Conservation (phyloP, 2,113 vertebrate genomes). For the Atherinomorus stipes region DNA sequence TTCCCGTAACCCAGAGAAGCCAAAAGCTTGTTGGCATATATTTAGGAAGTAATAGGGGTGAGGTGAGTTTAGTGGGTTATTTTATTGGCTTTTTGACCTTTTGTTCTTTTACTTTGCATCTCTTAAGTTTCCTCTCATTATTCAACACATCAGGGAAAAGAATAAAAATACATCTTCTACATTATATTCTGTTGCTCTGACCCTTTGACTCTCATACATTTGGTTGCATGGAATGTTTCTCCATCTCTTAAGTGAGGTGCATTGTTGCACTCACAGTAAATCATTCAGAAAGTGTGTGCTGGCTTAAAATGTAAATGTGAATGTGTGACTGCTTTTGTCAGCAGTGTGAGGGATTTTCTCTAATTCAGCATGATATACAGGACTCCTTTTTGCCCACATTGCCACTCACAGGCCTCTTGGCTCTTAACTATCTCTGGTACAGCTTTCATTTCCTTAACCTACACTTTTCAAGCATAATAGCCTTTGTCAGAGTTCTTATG, state of each 20-base stretch:
- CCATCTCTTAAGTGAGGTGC: constrained; percentile 17
- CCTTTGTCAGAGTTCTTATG: constrained; percentile 64
- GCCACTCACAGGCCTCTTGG: constrained; percentile 61
- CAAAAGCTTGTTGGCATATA: constrained; percentile 13
- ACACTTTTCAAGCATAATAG: constrained; percentile 58
- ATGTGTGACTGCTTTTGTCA: constrained; percentile 67
- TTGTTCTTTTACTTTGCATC: constrained; percentile 10
- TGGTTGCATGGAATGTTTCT: constrained; percentile 10
- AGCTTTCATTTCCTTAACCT: constrained; percentile 46
- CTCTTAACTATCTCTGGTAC: constrained; percentile 44
- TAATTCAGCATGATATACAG: constrained; percentile 69
- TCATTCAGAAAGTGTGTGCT: constrained; percentile 38
- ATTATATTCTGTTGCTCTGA: constrained; percentile 19
- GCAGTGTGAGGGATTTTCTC: constrained; percentile 71
- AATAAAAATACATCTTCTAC: neutral
- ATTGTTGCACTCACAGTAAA: constrained; percentile 30
- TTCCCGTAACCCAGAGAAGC: neutral
- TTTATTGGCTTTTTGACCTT: neutral
- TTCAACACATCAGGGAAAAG: neutral
- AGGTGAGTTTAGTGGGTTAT: constrained; percentile 23
- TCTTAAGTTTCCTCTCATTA: neutral
- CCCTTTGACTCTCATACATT: constrained; percentile 33
- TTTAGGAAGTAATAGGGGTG: constrained; percentile 8
- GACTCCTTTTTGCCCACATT: constrained; percentile 64
- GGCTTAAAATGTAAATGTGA: constrained; percentile 69